Percentiles rank a stretch among this genome's conserved stretches.
phyloP scores from a whole-genome alignment of 2,888 invertebrate species.

The Ptilodon capucinus region DNA sequence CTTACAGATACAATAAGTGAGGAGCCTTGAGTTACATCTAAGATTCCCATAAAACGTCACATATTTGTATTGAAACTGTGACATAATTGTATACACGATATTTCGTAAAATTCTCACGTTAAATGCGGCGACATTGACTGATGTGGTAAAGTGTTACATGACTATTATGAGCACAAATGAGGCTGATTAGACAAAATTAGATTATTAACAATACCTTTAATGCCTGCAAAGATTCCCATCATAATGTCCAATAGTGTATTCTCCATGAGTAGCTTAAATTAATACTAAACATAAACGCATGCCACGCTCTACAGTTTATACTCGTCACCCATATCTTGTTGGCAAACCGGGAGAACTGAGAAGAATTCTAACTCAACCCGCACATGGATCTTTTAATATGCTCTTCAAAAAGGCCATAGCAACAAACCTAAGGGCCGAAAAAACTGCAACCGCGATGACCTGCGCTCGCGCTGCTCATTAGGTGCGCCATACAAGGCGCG shows the following conservation, averaged over 20 bases:
- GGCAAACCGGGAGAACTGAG: background rate
- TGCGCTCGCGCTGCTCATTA: conserved; percentile 49
- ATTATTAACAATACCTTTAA: too few species aligned
- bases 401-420: background rate
- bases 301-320: too few species aligned
- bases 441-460: conserved; percentile 29
- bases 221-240: too few species aligned
- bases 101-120: background rate
- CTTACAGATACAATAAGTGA: too few species aligned
- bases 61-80: background rate
- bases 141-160: background rate
- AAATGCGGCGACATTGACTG: background rate
- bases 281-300: too few species aligned
- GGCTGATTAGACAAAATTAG: background rate
- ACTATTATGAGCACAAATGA: background rate
- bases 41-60: too few species aligned
- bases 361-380: background rate
- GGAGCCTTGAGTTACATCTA: too few species aligned
- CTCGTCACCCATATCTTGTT: background rate
- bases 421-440: conserved; percentile 7
- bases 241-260: too few species aligned
- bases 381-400: background rate
- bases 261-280: too few species aligned
- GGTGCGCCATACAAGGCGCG: conserved; percentile 49
- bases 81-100: background rate